Base-by-base conservation (phyloP, 2,113 vertebrate genomes). In the Mesoclemmys tuberculata region DNA sequence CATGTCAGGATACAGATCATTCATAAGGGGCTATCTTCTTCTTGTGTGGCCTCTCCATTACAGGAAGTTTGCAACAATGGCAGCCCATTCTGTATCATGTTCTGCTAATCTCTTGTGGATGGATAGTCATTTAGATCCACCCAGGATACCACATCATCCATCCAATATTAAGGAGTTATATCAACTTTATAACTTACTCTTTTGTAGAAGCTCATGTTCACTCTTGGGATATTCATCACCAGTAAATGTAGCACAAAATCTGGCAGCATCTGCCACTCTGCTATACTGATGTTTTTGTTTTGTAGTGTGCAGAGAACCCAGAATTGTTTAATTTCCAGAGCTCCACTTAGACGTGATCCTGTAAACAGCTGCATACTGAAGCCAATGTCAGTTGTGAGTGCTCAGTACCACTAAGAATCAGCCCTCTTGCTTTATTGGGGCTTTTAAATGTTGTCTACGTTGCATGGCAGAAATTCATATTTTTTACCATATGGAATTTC, bases 151-250 rank as follows among this genome's bases (percentile, higher is more conserved):
- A 64, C 31, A n/a, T n/a, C 31, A 2, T 68, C 35, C 35, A n/a
- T n/a, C 18, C 64, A n/a, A 68, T 35, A 68, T 21, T 96, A 96
- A 95, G 93, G 83, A 88, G 71, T 95, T 58, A 0, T 93, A 90
- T 94, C 96, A 89, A 94, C 94, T 92, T 92, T 90, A 88, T 68
- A 97, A 92, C 86, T 88, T 85, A 0, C 8, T 89, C 86, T 81
- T 75, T 96, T 94, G 94, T 89, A 95, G 93, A 97, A 95, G 94
- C 93, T 86, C 92, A 89, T 91, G 74, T 94, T 93, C 80, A 92
- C 87, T 93, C 84, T 92, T 46, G 29, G 95, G 24, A 41, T 94
- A 91, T 95, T 95, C 80, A 79, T 92, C 29, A 0, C 83, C 92
- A 68, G n/a, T 80, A 95, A 93, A 96, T 56, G 89, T 79, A 92